Evolutionary conservation across 2,113 vertebrate species (phyloP).

Genomic region (Irena cyanogastra): DNA sequence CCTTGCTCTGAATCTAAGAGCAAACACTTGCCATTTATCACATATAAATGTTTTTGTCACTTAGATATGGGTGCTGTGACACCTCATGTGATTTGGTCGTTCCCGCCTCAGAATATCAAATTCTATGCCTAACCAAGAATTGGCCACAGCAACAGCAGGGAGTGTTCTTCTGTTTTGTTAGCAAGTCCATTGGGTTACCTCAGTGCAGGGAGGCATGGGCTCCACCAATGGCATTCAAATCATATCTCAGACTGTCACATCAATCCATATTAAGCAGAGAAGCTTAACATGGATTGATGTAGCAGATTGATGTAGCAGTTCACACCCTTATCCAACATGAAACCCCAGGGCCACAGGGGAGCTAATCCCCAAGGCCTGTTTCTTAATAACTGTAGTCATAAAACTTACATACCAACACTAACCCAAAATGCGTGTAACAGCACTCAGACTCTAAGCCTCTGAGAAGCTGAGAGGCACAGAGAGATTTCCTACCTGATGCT

Average conservation of each 20-base stretch:
- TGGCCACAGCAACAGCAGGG: not conserved
- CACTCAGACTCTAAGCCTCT: not conserved
- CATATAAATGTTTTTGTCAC: not conserved
- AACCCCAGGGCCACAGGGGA: not conserved
- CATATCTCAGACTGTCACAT: not conserved
- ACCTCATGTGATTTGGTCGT: not conserved
- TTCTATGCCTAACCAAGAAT: not conserved
- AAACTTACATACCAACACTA: not conserved
- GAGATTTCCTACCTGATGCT: constrained; percentile 74
- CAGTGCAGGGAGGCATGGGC: not conserved
- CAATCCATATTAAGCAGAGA: not conserved
- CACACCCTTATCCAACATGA: not conserved
- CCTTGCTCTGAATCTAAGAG: not conserved
- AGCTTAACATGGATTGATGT: not conserved
- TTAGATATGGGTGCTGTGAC: not conserved
- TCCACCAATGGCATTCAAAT: not conserved
- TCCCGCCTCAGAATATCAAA: not conserved
- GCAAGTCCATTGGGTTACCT: not conserved
- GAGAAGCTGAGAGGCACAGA: not conserved
- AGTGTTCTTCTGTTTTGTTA: not conserved
- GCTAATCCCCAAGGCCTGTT: not conserved
- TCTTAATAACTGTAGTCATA: not conserved
- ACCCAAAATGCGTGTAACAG: not conserved
- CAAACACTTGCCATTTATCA: not conserved
- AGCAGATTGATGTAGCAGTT: not conserved